Conservation (phyloP, 2,888 invertebrate genomes). For the Muscina levida region DNA sequence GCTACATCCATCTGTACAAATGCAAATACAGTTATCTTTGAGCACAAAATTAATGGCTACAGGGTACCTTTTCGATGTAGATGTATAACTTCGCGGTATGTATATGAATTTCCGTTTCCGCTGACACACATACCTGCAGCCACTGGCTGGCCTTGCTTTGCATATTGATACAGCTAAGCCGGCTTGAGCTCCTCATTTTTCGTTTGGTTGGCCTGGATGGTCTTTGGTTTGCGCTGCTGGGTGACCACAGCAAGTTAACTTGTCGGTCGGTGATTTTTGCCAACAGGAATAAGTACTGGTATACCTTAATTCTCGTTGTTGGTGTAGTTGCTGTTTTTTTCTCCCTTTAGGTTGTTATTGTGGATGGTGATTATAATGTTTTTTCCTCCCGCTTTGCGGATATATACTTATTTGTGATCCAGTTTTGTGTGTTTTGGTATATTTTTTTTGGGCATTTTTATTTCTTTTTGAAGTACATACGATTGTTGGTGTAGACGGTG, state of each 20-base stretch:
- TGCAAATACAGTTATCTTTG: conserved; percentile 53
- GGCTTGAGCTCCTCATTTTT: conserved; percentile 36
- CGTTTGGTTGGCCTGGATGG: conserved; percentile 6
- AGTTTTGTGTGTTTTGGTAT: not conserved
- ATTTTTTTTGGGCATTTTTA: conserved; percentile 4
- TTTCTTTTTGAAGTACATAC: conserved; percentile 4
- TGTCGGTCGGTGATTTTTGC: conserved; percentile 29
- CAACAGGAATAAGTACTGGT: conserved; percentile 34
- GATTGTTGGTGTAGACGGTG: not conserved
- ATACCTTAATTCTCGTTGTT: conserved; percentile 27
- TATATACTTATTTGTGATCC: conserved; percentile 5
- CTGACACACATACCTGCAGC: conserved; percentile 3
- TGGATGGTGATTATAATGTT: conserved; percentile 24
- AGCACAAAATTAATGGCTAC: conserved; percentile 58
- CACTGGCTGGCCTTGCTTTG: not conserved
- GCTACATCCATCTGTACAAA: conserved; percentile 22
- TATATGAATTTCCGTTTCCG: conserved; percentile 56
- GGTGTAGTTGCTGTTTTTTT: not conserved
- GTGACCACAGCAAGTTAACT: conserved; percentile 28
- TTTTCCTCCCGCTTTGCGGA: not conserved
- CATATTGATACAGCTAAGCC: conserved; percentile 44
- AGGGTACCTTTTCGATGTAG: conserved; percentile 49
- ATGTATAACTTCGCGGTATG: conserved; percentile 32
- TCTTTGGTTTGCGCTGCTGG: conserved; percentile 11
- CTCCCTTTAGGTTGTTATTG: conserved; percentile 11